Evolutionary conservation across 1,140 invertebrate species (phyloP).

Genomic region (Forficula auricularia): DNA sequence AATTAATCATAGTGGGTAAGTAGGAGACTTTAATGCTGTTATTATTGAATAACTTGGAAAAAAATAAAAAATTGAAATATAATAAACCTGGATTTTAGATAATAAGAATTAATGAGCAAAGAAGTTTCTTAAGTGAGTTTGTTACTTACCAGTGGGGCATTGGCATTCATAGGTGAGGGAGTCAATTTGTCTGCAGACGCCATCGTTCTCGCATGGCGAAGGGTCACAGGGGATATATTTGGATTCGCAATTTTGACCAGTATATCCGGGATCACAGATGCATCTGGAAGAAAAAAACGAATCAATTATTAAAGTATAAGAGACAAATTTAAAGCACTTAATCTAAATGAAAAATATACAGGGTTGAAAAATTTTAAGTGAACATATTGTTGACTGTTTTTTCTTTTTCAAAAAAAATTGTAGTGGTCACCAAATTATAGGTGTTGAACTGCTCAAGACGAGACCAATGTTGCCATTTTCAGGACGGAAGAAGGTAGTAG

Average conservation of each 20-base stretch:
- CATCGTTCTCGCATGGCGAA: conserved; percentile 76
- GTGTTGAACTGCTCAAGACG: no score
- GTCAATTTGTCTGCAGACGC: conserved; percentile 55
- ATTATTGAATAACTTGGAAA: no score
- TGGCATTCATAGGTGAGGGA: conserved; percentile 64
- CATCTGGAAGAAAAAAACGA: conserved; percentile 43
- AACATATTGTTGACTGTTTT: neutral
- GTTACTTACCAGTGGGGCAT: conserved; percentile 65
- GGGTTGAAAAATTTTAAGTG: neutral
- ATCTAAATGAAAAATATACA: conserved; percentile 2
- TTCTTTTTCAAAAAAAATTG: neutral
- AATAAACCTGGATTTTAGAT: no score
- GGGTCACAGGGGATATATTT: conserved; percentile 80
- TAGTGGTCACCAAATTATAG: no score
- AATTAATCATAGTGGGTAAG: no score
- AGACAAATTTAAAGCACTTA: no score
- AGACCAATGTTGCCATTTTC: no score
- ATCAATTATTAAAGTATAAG: neutral
- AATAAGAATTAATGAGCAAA: no score
- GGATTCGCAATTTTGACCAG: conserved; percentile 75
- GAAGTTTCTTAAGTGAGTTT: no score
- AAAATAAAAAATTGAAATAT: no score
- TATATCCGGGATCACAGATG: conserved; percentile 72
- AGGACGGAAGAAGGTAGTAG: no score
- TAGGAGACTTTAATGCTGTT: no score